Percentiles rank a stretch among this genome's conserved stretches.
Conservation (phyloP, 2,888 invertebrate genomes). For the Proisotoma minuta region DNA sequence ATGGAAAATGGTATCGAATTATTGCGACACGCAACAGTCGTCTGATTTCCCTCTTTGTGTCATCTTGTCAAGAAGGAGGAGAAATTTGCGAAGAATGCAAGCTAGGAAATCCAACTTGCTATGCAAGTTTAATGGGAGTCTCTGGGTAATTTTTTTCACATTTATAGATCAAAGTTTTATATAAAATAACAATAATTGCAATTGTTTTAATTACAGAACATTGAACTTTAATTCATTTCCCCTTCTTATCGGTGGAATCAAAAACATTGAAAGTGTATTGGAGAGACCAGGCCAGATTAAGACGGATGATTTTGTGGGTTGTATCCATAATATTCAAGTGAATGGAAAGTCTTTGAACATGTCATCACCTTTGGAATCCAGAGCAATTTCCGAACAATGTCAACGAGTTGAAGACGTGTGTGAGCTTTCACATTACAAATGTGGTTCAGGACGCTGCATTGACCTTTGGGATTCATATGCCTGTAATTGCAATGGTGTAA, state of each 20-base stretch:
- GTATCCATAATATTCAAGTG: conserved; percentile 82
- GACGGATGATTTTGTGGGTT: conserved; percentile 89
- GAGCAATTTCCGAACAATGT: conserved; percentile 71
- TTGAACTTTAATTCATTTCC: conserved; percentile 86
- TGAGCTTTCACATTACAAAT: conserved; percentile 29
- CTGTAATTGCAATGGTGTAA: conserved; percentile 61
- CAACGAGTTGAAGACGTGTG: conserved; percentile 58
- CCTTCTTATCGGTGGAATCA: conserved; percentile 76
- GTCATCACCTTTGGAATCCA: conserved; percentile 67
- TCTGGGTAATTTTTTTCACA: conserved; percentile 65
- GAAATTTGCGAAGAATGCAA: conserved; percentile 80
- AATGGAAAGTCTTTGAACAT: conserved; percentile 80
- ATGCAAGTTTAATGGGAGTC: conserved; percentile 78
- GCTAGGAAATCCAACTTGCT: conserved; percentile 75
- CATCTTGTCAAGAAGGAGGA: conserved; percentile 76
- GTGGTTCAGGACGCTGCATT: conserved; percentile 66
- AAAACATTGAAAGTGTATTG: conserved; percentile 76
- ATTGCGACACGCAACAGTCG: conserved; percentile 85
- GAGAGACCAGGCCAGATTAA: conserved; percentile 85
- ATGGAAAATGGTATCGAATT: conserved; percentile 87
- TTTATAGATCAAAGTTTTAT: background rate
- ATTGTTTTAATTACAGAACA: conserved; percentile 61
- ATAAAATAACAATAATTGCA: conserved; percentile 1
- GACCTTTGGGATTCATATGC: conserved; percentile 77
- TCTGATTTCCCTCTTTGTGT: conserved; percentile 77